Evolutionary conservation across 2,888 invertebrate genomes (phyloP), one percentile per base, ranked within the genome.

Genomic region (Chrysotoxum bicinctum): DNA sequence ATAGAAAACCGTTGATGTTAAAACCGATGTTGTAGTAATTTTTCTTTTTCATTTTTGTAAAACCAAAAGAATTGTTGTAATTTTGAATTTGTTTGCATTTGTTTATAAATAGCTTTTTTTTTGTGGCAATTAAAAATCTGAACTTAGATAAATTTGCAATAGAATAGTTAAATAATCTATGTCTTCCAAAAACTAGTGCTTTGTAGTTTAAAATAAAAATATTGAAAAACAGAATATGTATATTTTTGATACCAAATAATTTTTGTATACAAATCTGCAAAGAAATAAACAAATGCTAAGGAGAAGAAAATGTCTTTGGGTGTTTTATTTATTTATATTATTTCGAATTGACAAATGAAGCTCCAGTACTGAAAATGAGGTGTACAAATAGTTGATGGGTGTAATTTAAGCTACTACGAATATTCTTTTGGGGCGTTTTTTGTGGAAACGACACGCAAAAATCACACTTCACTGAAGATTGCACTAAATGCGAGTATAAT

Each of bases 221-320:
- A 32, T 76, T 72, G 60, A 48, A 21, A 26, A 21, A 43, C 19
- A 43, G 16, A 19, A 37, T 12, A 68, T 77, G n/a, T n/a, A 77
- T 80, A 77, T 76, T 81, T 85, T 85, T 81, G 81, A 85, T 85
- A 85, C 73, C 43, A 56, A 32, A 73, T 16, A 52, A 21, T 74
- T 76, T 80, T 76, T 30, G n/a, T 43, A 72, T 12, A 58, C 35
- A 66, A 60, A 66, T 19, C 37, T 56, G 23, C 50, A 72, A 68
- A 45, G 19, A 73, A 81, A 81, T 80, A 80, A 80, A 84, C 56
- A 30, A 75, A 84, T 80, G 52, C 79, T 48, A 16, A 56, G 64
- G 50, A 83, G 74, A 79, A 75, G 70, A 84, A 75, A 8, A 21
- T 19, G 37, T 26, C 6, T 16, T 26, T 26, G 30, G 30, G n/a